Conservation (phyloP, 2,113 vertebrate species). For the Gila orcuttii region DNA sequence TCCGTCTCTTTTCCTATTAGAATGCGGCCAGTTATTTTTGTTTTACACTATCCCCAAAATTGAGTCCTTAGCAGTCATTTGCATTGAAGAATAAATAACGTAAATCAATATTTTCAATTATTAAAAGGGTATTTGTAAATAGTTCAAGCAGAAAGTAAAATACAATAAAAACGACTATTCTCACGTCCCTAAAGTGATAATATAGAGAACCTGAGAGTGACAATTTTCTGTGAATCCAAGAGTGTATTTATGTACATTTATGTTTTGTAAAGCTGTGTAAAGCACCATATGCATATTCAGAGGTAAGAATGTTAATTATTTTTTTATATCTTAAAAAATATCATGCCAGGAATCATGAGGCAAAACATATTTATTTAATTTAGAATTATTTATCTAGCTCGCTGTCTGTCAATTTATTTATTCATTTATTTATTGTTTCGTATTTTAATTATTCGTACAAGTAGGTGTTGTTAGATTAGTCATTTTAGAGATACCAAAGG, state of each 20-base stretch:
- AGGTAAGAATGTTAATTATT: conserved; percentile 58
- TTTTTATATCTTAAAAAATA: conserved; percentile 55
- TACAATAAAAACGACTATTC: conserved; percentile 34
- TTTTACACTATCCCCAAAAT: background rate
- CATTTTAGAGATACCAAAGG: conserved; percentile 48
- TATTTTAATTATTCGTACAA: conserved; percentile 47
- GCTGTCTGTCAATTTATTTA: conserved; percentile 53
- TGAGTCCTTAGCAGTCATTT: background rate
- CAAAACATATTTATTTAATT: conserved; percentile 65
- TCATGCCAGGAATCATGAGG: conserved; percentile 57
- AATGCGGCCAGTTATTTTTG: background rate
- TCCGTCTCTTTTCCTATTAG: background rate
- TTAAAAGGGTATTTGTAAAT: background rate
- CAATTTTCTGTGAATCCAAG: conserved; percentile 45
- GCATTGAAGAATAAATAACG: background rate
- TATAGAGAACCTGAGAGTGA: conserved; percentile 29
- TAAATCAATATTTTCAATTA: conserved; percentile 20
- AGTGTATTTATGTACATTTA: conserved; percentile 56
- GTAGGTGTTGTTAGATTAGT: conserved; percentile 47
- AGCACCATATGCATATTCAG: conserved; percentile 59
- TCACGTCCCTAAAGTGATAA: conserved; percentile 24
- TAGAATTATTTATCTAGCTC: conserved; percentile 64
- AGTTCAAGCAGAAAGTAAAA: background rate
- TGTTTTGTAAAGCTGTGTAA: conserved; percentile 54
- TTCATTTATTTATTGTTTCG: conserved; percentile 59